A percentile compares a stretch with the other conserved stretches of the same genome.
These are phyloP conservation scores for Drosophila paracracens DNA, from an alignment of 2,888 invertebrate genomes.

Conservation along the genomic window DNA sequence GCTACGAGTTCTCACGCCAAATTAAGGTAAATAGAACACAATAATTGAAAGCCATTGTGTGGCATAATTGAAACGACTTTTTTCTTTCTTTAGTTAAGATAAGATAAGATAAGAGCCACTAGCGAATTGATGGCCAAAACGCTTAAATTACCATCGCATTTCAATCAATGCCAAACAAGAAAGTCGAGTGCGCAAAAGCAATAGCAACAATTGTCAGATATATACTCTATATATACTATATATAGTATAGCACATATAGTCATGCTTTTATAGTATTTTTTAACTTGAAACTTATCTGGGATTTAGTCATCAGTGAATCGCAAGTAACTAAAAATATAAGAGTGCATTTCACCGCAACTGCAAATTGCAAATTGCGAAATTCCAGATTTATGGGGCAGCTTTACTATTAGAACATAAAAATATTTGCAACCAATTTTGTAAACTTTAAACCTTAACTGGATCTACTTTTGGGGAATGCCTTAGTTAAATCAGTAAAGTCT, in stretches of 20 bases:
- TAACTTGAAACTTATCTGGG: constrained; percentile 11
- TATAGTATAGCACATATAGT: too few species aligned
- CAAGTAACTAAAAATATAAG: not conserved
- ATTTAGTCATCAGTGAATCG: constrained; percentile 20
- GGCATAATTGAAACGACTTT: constrained; percentile 25
- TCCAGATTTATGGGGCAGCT: not conserved
- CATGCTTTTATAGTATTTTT: constrained; percentile 2
- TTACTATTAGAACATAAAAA: too few species aligned
- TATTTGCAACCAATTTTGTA: not conserved
- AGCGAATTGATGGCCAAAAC: constrained; percentile 1
- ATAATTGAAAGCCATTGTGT: constrained; percentile 49
- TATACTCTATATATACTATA: too few species aligned
- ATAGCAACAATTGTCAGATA: constrained; percentile 13
- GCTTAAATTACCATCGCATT: constrained; percentile 9
- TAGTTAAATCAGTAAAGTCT: not conserved
- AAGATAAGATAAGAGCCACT: constrained; percentile 21
- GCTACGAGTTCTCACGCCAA: constrained; percentile 24
- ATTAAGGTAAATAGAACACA: constrained; percentile 31
- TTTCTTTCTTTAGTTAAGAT: constrained; percentile 14
- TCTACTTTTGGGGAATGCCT: too few species aligned
- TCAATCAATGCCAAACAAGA: constrained; percentile 21
- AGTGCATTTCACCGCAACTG: not conserved
- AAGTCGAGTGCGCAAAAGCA: not conserved
- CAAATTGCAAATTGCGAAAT: not conserved
- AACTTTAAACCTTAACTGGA: not conserved